Evolutionary conservation across 2,113 vertebrate species (phyloP).

Genomic region (Empidonax alnorum): DNA sequence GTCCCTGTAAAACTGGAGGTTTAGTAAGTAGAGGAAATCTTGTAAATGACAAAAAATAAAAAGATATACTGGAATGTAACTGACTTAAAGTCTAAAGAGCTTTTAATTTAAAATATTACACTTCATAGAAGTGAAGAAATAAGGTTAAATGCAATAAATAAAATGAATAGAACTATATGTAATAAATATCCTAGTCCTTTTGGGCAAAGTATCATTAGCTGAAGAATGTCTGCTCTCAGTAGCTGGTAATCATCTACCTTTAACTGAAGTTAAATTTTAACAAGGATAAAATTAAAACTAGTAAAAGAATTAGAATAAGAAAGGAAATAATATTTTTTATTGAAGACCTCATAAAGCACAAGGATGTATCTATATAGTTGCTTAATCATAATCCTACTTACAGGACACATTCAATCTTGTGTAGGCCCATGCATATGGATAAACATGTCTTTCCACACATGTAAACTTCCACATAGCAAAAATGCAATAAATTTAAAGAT

Average conservation of each 20-base stretch:
- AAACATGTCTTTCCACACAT: background rate
- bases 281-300: background rate
- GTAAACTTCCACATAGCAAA: background rate
- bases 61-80: background rate
- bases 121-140: background rate
- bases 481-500: background rate
- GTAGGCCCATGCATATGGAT: too few species aligned
- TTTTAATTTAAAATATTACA: background rate
- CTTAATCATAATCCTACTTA: background rate
- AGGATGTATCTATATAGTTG: background rate
- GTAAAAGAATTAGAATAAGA: background rate
- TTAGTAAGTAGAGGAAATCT: background rate
- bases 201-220: background rate
- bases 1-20: background rate
- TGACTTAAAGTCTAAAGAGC: background rate
- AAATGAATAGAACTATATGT: background rate
- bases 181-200: background rate
- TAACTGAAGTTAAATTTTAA: background rate
- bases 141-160: background rate
- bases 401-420: background rate
- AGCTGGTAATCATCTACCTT: background rate
- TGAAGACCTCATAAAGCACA: background rate
- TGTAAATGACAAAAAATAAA: background rate
- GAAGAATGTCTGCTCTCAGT: background rate
- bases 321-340: background rate